Conservation (phyloP, 2,113 vertebrate genomes). For the Saccopteryx bilineata region DNA sequence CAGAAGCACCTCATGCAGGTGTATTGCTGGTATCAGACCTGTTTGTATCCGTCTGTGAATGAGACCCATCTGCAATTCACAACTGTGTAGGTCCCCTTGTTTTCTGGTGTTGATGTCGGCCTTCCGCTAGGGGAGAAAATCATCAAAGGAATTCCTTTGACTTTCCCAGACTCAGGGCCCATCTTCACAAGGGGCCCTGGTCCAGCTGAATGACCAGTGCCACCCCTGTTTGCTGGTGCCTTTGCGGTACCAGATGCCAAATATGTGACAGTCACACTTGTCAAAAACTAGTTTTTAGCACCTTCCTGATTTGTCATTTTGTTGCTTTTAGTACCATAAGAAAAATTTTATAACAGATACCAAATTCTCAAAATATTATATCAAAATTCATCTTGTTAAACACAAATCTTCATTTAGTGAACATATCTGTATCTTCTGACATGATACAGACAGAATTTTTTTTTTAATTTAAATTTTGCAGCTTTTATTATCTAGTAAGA, state of each 20-base stretch:
- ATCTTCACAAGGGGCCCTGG: neutral
- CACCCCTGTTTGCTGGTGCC: rapidly evolving
- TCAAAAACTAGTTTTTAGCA: neutral
- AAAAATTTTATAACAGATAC: conserved; percentile 1
- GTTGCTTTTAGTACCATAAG: neutral
- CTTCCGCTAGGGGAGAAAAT: neutral
- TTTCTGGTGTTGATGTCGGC: neutral
- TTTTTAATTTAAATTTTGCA: conserved; percentile 39
- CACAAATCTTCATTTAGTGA: neutral
- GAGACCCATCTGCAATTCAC: rapidly evolving
- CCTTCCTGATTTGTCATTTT: neutral
- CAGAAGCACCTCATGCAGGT: neutral
- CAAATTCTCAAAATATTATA: neutral
- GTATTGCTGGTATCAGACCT: neutral
- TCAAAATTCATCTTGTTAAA: neutral
- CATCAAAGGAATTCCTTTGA: neutral
- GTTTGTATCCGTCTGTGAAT: neutral
- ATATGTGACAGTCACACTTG: neutral
- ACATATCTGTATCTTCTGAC: conserved; percentile 14
- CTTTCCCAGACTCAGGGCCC: neutral
- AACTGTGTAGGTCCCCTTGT: rapidly evolving
- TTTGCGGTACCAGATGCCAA: neutral
- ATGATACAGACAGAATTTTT: neutral
- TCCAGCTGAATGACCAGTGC: rapidly evolving
- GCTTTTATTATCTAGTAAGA: conserved; percentile 7